Conservation (phyloP, 1,140 invertebrate genomes). For the Pseudomyrmex flavicornis region DNA sequence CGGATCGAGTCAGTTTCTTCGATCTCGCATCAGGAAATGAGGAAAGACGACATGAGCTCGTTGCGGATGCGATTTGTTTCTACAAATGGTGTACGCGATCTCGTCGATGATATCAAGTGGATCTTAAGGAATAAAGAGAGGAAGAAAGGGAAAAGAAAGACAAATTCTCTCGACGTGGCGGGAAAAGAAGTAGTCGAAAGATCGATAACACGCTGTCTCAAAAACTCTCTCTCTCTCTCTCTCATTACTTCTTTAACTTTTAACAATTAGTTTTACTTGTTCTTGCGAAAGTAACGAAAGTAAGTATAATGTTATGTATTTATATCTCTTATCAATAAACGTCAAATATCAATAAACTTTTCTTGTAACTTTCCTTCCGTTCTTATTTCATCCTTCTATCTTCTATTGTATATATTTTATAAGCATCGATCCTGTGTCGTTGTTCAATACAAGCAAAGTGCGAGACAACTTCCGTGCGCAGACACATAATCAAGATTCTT, state of each 20-base stretch:
- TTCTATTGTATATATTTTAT: not conserved
- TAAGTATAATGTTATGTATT: not conserved
- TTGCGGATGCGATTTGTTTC: slow-evolving; percentile 28
- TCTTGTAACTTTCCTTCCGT: not conserved
- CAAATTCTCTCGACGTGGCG: slow-evolving; percentile 3
- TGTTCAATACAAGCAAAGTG: slow-evolving; percentile 35
- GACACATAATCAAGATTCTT: slow-evolving; percentile 54
- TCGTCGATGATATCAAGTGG: slow-evolving; percentile 10
- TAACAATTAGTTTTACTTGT: not conserved
- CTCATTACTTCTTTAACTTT: not conserved
- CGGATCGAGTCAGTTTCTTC: slow-evolving; percentile 1
- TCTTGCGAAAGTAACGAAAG: not conserved
- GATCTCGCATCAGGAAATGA: slow-evolving; percentile 14
- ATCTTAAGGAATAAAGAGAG: not conserved
- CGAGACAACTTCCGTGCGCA: slow-evolving; percentile 25
- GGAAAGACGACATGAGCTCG: slow-evolving; percentile 6
- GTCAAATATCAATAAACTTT: slow-evolving; percentile 6
- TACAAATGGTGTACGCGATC: slow-evolving; percentile 4
- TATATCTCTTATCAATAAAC: slow-evolving; percentile 22
- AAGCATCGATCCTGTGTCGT: not conserved
- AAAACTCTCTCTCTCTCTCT: no score
- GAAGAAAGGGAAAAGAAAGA: not conserved
- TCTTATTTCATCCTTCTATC: not conserved
- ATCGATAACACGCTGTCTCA: not conserved
- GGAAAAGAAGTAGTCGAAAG: not conserved